Evolutionary conservation across 2,113 vertebrate genomes (phyloP), one percentile per base, ranked within the genome.

Genomic region (Chrysemys picta): DNA sequence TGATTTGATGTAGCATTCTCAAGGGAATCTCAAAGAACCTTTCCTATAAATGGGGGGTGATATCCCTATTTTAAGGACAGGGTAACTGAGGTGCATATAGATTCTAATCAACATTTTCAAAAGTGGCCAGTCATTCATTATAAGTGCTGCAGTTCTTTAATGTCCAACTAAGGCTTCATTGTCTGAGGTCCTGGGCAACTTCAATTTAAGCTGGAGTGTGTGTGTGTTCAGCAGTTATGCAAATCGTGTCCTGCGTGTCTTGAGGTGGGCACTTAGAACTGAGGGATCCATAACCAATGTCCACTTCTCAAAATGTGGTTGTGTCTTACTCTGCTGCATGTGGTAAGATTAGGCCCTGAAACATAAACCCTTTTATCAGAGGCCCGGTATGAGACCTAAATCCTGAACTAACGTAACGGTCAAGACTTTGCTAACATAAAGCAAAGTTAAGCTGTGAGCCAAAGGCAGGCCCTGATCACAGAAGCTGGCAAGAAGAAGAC

Each of bases 1-100:
- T 52, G 81, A 53, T 35, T 50, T 89, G 25, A n/a, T 50, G 54
- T 50, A 78, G 89, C 93, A 50, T 52, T 90, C 95, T 96, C 95
- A 75, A 42, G 38, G 22, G 72, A 21, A 22, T 75, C 38, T 75
- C 69, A 42, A 12, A 75, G 72, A 21, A 75, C 72, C 21, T 75
- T 75, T 75, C n/a, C n/a, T 24, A 75, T 11, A 75, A 8, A 21
- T 75, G n/a, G n/a, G 22, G 22, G 5, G 5, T 45, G 22, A 5
- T 11, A 75, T 42, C 9, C 5, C 38, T 38, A 62, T 62, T 62
- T 29, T 62, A 62, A 62, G 27, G 29, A 54, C 19, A 54, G 19
- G 53, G 16, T 54, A 54, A 54, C 53, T 56, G 54, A 35, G 11
- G 59, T 65, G 31, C 24, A 16, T 59, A 16, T n/a, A 69, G 62